Evolutionary conservation across 2,113 vertebrate species (phyloP), one percentile per base, ranked within the genome.

Genomic region (Peromyscus maniculatus): DNA sequence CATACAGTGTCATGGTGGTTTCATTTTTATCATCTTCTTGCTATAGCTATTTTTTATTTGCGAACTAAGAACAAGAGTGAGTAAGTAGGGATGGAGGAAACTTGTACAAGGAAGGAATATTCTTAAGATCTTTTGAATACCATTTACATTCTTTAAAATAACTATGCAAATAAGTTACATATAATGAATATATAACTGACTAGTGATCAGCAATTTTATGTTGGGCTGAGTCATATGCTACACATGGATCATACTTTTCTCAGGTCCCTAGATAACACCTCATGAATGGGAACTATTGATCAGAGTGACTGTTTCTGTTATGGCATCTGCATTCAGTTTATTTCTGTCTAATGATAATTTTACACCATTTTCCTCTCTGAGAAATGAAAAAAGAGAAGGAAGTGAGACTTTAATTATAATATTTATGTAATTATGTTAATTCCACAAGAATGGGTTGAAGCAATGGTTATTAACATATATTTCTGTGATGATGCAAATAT

Each of bases 11-110:
- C 94, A 74, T 91, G 92, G 82, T 67, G 87, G 21, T 88, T 96
- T 94, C 19, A 66, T 95, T 98, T 97, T 95, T 86, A 88, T 91
- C 74, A 52, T 15, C 43, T 94, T 87, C 46, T 95, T 88, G 62
- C 57, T 94, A 82, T 80, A 95, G 52, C 59, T 87, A 59, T 75
- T 91, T 96, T 97, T 91, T 91, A 64, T 93, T 96, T 89, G 52
- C 69, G 91, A 91, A 91, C 22, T 91, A 80, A 89, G 11, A 94
- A 80, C 39, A 95, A 96, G 66, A 86, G 4, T 87, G 57, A 75
- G 79, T 83, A 91, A 57, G 75, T 86, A 43, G n/a, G 33, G 67
- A 93, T 89, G 74, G 17, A 74, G 8, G 66, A 74, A 89, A 95
- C 31, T 71, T 92, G 86, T 82, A 7, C 43, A 92, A 72, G 19